Evolutionary conservation across 2,888 invertebrate species (phyloP), one percentile per base, ranked within the genome.

Genomic region (Frankliniella intonsa): DNA sequence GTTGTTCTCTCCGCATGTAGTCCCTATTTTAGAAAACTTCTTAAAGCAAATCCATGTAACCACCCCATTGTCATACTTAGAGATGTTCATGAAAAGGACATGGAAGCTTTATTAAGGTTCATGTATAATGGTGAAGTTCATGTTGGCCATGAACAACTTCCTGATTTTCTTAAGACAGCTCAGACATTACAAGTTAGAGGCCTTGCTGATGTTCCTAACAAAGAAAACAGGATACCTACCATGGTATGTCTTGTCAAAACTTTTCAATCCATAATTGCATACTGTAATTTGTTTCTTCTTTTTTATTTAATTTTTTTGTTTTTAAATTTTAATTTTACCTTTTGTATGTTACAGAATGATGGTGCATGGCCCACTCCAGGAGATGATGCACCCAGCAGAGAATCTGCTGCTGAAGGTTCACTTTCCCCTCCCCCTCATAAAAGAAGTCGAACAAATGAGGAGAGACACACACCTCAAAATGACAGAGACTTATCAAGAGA

Each of bases 1-100:
- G 91, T 93, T 86, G 97, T 97, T 86, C 91, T 97, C 84, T 96
- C 96, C 85, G 97, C 97, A 84, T 97, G 97, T 91, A 96, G 96
- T 89, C 96, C 96, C 80, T 97, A 96, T 89, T 97, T 97, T 90
- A 92, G 95, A 86, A 92, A 94, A 87, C 90, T 97, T 86, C 90
- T 96, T 87, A 96, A 96, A 89, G 92, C 92, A 88, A 93, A 93
- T 90, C 93, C 93, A 87, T 92, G 92, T 89, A 92, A 91, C 86
- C 92, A 93, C 90, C 93, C 93, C 85, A 93, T 93, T 87, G 92
- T 93, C 89, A 93, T 93, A 85, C 90, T 93, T 83, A 92, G 93
- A 87, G 93, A 93, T 89, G 92, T 93, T 85, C 91, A 92, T 86
- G 91, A 91, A 84, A 90, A 90, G 84, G 92, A 93, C 85, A 88